Conservation (phyloP, 2,888 invertebrate genomes). For the Sarcophaga subvicina region DNA sequence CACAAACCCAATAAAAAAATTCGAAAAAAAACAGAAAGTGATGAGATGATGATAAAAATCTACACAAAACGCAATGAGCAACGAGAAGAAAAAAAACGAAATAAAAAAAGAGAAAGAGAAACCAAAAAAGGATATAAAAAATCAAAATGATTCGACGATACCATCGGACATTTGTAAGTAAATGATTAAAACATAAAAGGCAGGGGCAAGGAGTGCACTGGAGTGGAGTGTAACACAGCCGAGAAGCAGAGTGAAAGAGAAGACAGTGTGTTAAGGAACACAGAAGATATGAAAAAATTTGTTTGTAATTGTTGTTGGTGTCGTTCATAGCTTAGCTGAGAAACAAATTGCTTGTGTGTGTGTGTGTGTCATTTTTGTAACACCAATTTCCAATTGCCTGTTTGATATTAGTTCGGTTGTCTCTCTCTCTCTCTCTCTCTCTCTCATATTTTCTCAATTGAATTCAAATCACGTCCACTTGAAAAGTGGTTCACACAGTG, state of each 20-base stretch:
- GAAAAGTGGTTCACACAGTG: conserved; percentile 17
- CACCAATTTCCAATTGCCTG: background rate
- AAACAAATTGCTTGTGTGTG: background rate
- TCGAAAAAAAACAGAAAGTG: background rate
- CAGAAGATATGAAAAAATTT: background rate
- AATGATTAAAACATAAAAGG: conserved; percentile 35
- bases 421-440: background rate
- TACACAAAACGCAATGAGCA: too few relatives aligned
- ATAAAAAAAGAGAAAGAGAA: too few relatives aligned
- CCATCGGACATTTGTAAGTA: conserved; percentile 7
- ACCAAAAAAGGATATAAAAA: too few relatives aligned
- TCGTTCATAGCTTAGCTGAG: background rate
- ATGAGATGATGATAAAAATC: too few relatives aligned
- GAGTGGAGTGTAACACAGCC: too few relatives aligned
- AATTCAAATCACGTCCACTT: conserved; percentile 39
- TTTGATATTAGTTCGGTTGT: background rate
- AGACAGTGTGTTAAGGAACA: background rate
- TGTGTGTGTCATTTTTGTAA: background rate
- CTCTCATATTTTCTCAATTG: background rate
- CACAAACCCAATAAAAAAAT: background rate
- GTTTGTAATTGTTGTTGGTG: background rate
- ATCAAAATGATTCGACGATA: too few relatives aligned
- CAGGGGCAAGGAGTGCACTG: too few relatives aligned
- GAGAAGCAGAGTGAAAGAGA: background rate
- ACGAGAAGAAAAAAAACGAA: too few relatives aligned